phyloP scores from a whole-genome alignment of 2,113 vertebrate species.

The Pseudorhombus dupliciocellatus region DNA sequence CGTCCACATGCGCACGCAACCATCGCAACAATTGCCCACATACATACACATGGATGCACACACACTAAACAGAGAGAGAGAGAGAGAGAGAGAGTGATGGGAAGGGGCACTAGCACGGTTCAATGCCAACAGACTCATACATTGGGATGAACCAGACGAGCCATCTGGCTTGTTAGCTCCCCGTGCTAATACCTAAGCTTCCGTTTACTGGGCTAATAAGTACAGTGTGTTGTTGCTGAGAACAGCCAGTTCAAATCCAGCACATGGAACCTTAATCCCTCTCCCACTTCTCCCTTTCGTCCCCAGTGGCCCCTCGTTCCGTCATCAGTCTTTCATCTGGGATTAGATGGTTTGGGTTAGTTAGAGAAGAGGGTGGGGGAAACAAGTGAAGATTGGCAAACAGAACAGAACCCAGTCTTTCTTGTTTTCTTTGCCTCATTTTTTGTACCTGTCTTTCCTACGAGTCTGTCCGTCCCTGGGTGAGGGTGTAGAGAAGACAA shows the following conservation, averaged over 20 bases:
- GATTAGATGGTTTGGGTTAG: constrained; percentile 48
- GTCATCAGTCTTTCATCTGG: constrained; percentile 49
- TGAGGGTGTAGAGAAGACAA: constrained; percentile 82
- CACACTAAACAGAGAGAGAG: constrained; percentile 29
- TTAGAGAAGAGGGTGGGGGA: constrained; percentile 42
- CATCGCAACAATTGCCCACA: constrained; percentile 30
- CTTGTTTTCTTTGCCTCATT: constrained; percentile 41
- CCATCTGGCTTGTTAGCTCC: constrained; percentile 70
- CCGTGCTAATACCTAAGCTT: constrained; percentile 63
- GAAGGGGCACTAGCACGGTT: constrained; percentile 60
- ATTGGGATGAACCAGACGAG: constrained; percentile 52
- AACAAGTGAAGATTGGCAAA: constrained; percentile 49
- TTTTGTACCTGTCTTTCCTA: constrained; percentile 29
- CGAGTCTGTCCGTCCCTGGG: constrained; percentile 65
- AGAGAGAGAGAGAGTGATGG: constrained; percentile 48
- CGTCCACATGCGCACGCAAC: constrained; percentile 29
- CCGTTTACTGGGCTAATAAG: constrained; percentile 52
- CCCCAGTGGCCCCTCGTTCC: constrained; percentile 23
- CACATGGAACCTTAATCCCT: constrained; percentile 33
- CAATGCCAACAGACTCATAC: constrained; percentile 68
- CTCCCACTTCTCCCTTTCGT: not conserved
- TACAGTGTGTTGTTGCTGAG: constrained; percentile 54
- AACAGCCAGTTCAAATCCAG: constrained; percentile 51
- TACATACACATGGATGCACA: constrained; percentile 47
- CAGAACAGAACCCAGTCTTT: constrained; percentile 60